Base-by-base conservation (phyloP, 1,140 invertebrate genomes). In the Palaemon carinicauda region DNA sequence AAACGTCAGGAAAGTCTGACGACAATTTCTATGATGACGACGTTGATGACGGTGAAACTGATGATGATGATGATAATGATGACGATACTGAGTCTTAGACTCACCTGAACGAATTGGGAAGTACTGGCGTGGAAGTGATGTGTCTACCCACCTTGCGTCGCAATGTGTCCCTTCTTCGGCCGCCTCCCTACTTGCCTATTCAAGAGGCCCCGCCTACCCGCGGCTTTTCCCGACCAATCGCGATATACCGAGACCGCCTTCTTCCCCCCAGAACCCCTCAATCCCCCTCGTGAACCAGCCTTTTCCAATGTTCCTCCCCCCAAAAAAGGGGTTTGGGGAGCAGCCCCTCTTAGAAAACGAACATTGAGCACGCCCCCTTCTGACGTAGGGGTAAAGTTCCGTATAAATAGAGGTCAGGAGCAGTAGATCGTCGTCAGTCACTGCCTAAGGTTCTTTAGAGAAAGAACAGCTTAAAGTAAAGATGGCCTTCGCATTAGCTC, bases 401-500 rank as follows among this genome's bases (percentile, higher is more conserved):
- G 82, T 86, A 86, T 86, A 86, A 80, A 86, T 86, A 86, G 73
- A 27, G 83, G 75, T n/a, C 60, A 51, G 51, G 54, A 19, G 14
- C 56, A 41, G 7, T 24, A 17, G 50, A 73, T 15, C 60, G n/a
- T 31, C 52, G 60, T 79, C 77, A 86, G 83, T 86, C 83, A 86
- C 83, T 86, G 83, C 75, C 77, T 21, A 10, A 27, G 41, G 56
- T 65, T 54, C 74, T 79, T 65, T 52, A 79, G 83, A 86, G 41
- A 41, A 41, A 86, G 41, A 41, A 41, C 41, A 41, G 77, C 83
- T 84, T 53, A 41, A 80, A 75, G 65, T 75, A 86, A 86, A 86
- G 56, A 86, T 86, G 83, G 83, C 80, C 82, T 75, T 84, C 82
- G 53, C 77, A 21, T 73, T 86, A 51, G 77, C 77, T 71, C 83